phyloP scores from a whole-genome alignment of 2,113 vertebrate genomes.

The Glareola pratincola region DNA sequence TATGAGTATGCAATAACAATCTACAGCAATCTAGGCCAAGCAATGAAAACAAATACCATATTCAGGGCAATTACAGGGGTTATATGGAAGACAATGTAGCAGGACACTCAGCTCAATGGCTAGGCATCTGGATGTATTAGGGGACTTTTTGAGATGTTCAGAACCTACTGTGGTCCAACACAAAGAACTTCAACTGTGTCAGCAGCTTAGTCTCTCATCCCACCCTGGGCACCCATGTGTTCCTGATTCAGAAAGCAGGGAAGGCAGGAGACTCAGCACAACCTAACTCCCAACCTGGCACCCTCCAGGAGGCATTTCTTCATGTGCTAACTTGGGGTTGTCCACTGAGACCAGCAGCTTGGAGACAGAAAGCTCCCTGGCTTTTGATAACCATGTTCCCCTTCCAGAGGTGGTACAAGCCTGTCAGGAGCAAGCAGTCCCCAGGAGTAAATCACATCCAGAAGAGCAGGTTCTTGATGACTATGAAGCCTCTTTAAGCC shows the following conservation, averaged over 20 bases:
- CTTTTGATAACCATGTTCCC: neutral
- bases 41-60: slow-evolving; percentile 3
- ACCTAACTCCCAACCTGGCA: neutral
- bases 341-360: neutral
- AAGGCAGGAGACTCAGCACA: neutral
- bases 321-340: neutral
- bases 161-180: neutral
- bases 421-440: neutral
- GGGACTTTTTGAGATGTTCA: neutral
- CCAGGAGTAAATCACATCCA: neutral
- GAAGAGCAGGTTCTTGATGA: neutral
- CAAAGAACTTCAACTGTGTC: accelerated
- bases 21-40: neutral
- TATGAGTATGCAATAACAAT: neutral
- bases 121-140: neutral
- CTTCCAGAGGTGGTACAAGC: neutral
- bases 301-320: neutral
- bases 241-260: neutral
- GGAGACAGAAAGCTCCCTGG: neutral
- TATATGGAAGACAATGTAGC: neutral
- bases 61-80: neutral
- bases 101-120: neutral
- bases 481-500: neutral
- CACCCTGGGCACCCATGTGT: neutral
- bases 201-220: neutral